These are phyloP conservation scores for Fringilla coelebs DNA, from an alignment of 2,797 vertebrate genomes.

Conservation along the genomic window DNA sequence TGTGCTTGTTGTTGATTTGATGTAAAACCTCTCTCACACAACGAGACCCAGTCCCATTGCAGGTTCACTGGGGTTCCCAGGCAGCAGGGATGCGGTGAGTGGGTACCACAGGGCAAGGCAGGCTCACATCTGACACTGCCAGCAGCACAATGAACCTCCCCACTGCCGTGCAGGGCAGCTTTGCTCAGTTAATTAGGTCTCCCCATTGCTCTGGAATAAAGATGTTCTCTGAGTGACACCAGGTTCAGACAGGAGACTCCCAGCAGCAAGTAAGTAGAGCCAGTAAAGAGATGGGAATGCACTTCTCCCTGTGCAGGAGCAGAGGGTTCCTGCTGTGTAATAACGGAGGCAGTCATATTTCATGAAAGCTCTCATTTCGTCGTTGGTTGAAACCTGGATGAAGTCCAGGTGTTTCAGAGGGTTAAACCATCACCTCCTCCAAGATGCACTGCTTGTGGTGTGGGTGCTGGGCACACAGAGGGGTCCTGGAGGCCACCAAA, in stretches of 20 bases:
- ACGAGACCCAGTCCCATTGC: background rate
- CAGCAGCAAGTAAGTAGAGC: background rate
- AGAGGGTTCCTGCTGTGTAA: background rate
- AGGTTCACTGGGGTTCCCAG: background rate
- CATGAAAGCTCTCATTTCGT: background rate
- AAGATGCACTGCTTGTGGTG: fast-evolving
- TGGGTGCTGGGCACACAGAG: background rate
- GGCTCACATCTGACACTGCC: background rate
- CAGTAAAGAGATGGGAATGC: background rate
- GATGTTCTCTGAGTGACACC: background rate
- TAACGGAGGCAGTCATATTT: fast-evolving
- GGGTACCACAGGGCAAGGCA: background rate
- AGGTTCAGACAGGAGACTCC: background rate
- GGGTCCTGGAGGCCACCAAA: fast-evolving
- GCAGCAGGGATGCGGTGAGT: background rate
- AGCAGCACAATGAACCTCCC: background rate
- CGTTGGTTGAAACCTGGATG: background rate
- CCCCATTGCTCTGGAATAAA: background rate
- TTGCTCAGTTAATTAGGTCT: background rate
- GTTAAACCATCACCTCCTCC: background rate
- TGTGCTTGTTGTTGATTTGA: fast-evolving
- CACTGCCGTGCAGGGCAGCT: background rate
- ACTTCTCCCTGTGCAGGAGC: background rate
- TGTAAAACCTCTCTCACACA: background rate
- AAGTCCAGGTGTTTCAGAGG: background rate